A percentile compares a stretch with the other conserved stretches of the same genome.
phyloP scores from a whole-genome alignment of 2,113 vertebrate species.

The Gavia stellata region DNA sequence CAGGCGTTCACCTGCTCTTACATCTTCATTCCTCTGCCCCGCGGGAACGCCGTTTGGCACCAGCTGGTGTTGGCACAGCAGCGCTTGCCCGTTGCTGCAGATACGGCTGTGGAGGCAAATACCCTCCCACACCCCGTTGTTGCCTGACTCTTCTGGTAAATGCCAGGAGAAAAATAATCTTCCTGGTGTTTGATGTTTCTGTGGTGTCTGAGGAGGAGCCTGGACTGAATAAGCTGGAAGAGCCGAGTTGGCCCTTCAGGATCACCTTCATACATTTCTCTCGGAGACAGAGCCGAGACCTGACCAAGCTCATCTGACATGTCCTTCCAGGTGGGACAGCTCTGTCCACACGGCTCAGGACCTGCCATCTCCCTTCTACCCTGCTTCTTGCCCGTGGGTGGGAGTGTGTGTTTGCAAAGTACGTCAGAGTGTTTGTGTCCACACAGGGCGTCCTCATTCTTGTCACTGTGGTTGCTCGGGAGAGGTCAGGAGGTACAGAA shows the following conservation, averaged over 20 bases:
- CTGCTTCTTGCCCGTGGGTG: not conserved
- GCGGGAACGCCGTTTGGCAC: not conserved
- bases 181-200: not conserved
- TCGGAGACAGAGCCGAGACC: not conserved
- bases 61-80: not conserved
- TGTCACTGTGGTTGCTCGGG: not conserved
- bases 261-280: not conserved
- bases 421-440: not conserved
- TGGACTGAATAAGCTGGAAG: not conserved
- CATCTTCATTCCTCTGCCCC: not conserved
- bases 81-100: not conserved
- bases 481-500: not conserved
- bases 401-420: not conserved
- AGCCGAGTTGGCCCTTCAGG: not conserved
- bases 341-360: not conserved
- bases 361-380: fast-evolving
- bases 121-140: not conserved
- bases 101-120: not conserved
- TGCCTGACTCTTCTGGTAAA: not conserved
- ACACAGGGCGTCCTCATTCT: not conserved
- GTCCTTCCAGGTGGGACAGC: not conserved
- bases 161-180: not conserved
- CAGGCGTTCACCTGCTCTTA: not conserved
- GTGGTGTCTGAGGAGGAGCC: not conserved
- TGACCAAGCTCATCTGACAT: not conserved